Evolutionary conservation across 2,888 invertebrate species (phyloP).

Genomic region (Myopa tessellatipennis): DNA sequence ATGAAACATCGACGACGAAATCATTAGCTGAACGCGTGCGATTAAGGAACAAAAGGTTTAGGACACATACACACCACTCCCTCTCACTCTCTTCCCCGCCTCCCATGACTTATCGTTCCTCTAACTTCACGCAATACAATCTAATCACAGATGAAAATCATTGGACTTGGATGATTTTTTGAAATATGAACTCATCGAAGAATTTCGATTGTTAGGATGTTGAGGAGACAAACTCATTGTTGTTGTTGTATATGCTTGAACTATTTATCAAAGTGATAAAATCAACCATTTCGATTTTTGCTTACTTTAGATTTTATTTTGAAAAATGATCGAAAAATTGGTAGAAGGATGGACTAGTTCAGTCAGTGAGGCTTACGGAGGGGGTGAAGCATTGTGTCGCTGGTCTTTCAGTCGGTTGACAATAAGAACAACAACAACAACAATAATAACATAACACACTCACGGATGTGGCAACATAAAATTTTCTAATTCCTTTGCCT

Average conservation of each 20-base stretch:
- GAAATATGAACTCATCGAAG: slow-evolving; percentile 33
- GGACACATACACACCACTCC: background rate
- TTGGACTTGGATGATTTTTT: background rate
- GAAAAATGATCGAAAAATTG: slow-evolving; percentile 36
- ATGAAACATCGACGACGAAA: slow-evolving; percentile 11
- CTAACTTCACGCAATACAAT: background rate
- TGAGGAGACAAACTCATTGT: background rate
- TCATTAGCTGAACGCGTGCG: slow-evolving; percentile 29
- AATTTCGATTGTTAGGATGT: background rate
- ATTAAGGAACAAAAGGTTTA: slow-evolving; percentile 9
- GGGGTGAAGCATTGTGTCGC: too few relatives aligned
- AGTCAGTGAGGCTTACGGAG: background rate
- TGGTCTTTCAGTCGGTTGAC: too few relatives aligned
- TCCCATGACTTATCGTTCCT: too few relatives aligned
- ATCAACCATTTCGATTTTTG: slow-evolving; percentile 41
- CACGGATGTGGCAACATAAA: background rate
- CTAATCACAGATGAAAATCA: background rate
- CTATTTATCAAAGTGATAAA: slow-evolving; percentile 45
- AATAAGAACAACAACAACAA: background rate
- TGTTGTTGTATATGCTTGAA: slow-evolving; percentile 17
- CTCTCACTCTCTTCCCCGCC: background rate
- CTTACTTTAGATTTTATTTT: slow-evolving; percentile 19
- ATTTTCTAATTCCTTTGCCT: background rate
- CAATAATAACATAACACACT: background rate
- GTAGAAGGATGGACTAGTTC: background rate